Conservation (phyloP, 2,888 invertebrate species). For the Choreutis nemorana region DNA sequence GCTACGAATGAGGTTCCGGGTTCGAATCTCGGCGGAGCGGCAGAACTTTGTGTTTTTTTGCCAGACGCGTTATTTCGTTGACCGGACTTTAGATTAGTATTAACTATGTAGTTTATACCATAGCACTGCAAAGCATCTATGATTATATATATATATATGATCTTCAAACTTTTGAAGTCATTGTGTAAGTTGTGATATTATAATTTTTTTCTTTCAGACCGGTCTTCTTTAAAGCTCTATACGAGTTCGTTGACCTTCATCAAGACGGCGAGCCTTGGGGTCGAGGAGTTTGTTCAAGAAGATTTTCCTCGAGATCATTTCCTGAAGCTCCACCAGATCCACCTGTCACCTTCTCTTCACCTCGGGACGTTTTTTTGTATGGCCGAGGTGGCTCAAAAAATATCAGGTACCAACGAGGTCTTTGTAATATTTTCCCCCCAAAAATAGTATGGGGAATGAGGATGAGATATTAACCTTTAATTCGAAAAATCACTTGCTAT, state of each 20-base stretch:
- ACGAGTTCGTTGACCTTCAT: conserved; percentile 88
- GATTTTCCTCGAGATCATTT: conserved; percentile 73
- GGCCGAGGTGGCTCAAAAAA: conserved; percentile 85
- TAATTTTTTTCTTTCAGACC: conserved; percentile 66
- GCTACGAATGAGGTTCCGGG: too few relatives aligned
- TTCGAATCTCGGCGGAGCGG: too few relatives aligned
- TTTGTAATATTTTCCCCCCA: too few relatives aligned
- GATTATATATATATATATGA: too few relatives aligned
- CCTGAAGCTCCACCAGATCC: conserved; percentile 67
- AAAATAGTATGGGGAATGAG: too few relatives aligned
- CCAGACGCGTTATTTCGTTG: too few relatives aligned
- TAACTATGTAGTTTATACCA: not conserved
- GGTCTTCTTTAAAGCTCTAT: conserved; percentile 83
- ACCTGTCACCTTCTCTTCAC: conserved; percentile 80
- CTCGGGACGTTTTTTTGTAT: conserved; percentile 84
- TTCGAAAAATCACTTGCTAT: too few relatives aligned
- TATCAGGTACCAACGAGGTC: conserved; percentile 80
- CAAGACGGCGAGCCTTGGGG: conserved; percentile 85
- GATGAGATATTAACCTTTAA: too few relatives aligned
- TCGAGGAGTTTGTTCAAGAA: conserved; percentile 76
- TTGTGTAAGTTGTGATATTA: not conserved
- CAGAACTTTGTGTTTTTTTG: too few relatives aligned
- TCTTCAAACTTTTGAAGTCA: too few relatives aligned
- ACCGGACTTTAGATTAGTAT: not conserved
- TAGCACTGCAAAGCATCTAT: too few relatives aligned